Conservation (phyloP, 2,797 vertebrate species). For the Sylvilagus floridanus region DNA sequence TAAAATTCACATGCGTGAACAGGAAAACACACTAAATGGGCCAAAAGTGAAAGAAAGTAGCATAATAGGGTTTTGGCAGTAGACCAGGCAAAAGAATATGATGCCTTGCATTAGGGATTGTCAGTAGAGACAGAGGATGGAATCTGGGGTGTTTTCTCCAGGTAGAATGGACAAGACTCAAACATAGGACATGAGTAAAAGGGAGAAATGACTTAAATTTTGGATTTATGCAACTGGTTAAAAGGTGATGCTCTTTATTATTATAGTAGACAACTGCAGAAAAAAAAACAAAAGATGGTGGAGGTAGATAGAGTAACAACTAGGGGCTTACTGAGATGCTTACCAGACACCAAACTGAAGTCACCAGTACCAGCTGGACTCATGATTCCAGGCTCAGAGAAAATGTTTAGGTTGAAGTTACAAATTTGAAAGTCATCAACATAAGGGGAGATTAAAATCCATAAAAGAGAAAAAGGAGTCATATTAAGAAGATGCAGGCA, state of each 20-base stretch:
- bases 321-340: background rate
- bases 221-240: background rate
- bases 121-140: background rate
- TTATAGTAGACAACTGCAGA: background rate
- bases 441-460: background rate
- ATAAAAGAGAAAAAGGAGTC: background rate
- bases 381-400: constrained; percentile 1
- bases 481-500: constrained; percentile 4
- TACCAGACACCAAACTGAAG: background rate
- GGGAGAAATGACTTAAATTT: background rate
- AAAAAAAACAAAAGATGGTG: background rate
- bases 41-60: background rate
- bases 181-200: background rate
- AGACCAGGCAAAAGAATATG: background rate
- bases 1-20: constrained; percentile 4
- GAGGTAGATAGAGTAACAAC: background rate
- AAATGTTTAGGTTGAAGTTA: background rate
- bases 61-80: background rate
- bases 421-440: background rate
- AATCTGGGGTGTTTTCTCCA: background rate
- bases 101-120: background rate
- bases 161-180: background rate
- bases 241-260: constrained; percentile 1
- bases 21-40: constrained; percentile 36
- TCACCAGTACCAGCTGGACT: background rate